Percentiles rank a stretch among this genome's conserved stretches.
Conservation (phyloP, 2,888 invertebrate genomes). For the Incurvaria masculella region DNA sequence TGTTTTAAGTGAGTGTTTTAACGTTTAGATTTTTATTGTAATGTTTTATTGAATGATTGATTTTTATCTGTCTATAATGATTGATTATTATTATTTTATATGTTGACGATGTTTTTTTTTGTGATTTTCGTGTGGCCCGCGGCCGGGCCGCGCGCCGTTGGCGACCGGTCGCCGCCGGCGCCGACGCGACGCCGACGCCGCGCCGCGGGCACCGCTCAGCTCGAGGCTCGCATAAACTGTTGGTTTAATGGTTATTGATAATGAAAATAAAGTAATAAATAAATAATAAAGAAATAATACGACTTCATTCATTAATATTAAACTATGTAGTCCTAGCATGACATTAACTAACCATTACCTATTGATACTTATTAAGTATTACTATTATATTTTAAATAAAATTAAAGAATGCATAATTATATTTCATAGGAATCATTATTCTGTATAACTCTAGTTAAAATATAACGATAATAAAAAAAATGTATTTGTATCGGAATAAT, state of each 20-base stretch:
- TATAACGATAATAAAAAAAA: constrained; percentile 51
- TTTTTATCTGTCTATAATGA: constrained; percentile 55
- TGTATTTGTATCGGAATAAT: constrained; percentile 36
- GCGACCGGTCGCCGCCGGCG: neutral
- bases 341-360: constrained; percentile 57
- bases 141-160: constrained; percentile 26
- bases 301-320: constrained; percentile 52
- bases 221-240: constrained; percentile 18
- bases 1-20: constrained; percentile 56
- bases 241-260: constrained; percentile 43
- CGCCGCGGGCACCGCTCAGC: constrained; percentile 32
- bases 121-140: constrained; percentile 38
- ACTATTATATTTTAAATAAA: constrained; percentile 57
- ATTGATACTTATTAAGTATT: constrained; percentile 58
- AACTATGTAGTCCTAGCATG: constrained; percentile 52
- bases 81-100: constrained; percentile 55
- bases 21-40: constrained; percentile 59
- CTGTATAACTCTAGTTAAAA: constrained; percentile 59
- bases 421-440: constrained; percentile 60
- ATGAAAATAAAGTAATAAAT: constrained; percentile 47
- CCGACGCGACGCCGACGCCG: constrained; percentile 26
- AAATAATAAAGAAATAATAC: constrained; percentile 49
- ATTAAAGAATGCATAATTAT: constrained; percentile 58
- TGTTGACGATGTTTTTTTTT: constrained; percentile 54
- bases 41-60: constrained; percentile 53